A percentile compares a stretch with the other conserved stretches of the same genome.
phyloP scores from a whole-genome alignment of 2,797 vertebrate species.

The Lycodopsis pacificus region DNA sequence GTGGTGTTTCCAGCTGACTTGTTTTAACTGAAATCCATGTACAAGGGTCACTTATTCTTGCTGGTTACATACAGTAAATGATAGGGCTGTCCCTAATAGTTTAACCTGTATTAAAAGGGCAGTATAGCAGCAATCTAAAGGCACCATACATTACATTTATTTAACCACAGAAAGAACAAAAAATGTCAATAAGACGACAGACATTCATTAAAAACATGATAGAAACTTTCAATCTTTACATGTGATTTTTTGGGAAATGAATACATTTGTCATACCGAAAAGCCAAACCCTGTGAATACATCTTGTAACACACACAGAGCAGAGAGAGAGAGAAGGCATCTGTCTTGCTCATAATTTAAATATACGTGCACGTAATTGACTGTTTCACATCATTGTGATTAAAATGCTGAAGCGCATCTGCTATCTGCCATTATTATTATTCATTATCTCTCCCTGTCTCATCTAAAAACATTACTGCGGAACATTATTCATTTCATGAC shows the following conservation, averaged over 20 bases:
- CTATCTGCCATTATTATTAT: neutral
- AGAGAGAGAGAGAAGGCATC: slow-evolving; percentile 26
- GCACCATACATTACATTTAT: too few species aligned
- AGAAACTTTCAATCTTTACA: neutral
- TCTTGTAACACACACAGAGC: slow-evolving; percentile 7
- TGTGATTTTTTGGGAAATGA: neutral
- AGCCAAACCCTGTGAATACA: slow-evolving; percentile 2
- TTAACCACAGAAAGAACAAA: too few species aligned
- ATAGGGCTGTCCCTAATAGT: too few species aligned
- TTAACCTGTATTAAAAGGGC: too few species aligned
- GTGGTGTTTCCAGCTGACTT: too few species aligned
- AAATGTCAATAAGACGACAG: too few species aligned
- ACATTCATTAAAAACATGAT: too few species aligned
- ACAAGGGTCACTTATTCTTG: too few species aligned
- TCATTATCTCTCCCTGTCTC: neutral
- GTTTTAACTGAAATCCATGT: too few species aligned
- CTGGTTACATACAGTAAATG: too few species aligned
- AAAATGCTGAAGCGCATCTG: slow-evolving; percentile 54
- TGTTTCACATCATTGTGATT: slow-evolving; percentile 53
- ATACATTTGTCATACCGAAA: slow-evolving; percentile 10
- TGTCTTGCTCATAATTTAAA: slow-evolving; percentile 43
- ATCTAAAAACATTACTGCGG: slow-evolving; percentile 13
- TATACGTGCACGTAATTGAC: slow-evolving; percentile 45
- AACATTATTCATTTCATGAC: neutral
- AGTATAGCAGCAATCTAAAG: too few species aligned